Evolutionary conservation across 2,888 invertebrate genomes (phyloP), one percentile per base, ranked within the genome.

Genomic region (Sminthurides aquaticus): DNA sequence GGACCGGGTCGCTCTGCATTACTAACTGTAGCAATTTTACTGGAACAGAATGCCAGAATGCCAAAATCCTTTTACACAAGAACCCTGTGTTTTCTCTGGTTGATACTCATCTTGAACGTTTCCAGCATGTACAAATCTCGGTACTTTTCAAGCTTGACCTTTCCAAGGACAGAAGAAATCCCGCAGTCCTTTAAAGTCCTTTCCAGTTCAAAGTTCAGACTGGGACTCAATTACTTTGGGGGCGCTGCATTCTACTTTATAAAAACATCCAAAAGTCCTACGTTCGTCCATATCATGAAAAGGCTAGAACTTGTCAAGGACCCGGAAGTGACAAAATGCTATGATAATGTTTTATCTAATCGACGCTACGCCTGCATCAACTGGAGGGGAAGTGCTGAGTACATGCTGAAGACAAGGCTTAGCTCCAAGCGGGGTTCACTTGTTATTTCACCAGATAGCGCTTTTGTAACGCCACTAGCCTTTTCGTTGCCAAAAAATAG

Each of bases 141-240:
- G 15, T 34, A 34, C 15, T 34, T 34, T 15, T 34, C 43, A 5
- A 34, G 43, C 43, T 15, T 34, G 8, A 34, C 43, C 15, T 34
- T 34, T 34, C 59, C 59, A 5, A 3, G 20, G 18, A 43, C 5
- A 25, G 59, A 59, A 24, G 48, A 26, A 25, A 15, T 59, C 2
- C 59, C 59, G 1, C 25, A 49, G 2, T 18, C 48, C 5, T 59
- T 59, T 59, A 26, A 59, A 20, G 49, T 48, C 22, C 59, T 59
- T 5, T 3, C 59, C 25, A 2, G 5, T 1, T 59, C 59, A 3
- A 49, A 34, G 43, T 34, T 11, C 15, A 15, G 15, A 15, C 43
- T 34, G 43, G 54, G 54, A 15, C 54, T 52, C 3, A 22, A 52
- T 8, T 52, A 11, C n/a, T 52, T 20, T 52, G 54, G 43, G 15